Percentiles rank a stretch among this genome's conserved stretches.
Conservation (phyloP, 2,797 vertebrate genomes). For the Pristis pectinata region DNA sequence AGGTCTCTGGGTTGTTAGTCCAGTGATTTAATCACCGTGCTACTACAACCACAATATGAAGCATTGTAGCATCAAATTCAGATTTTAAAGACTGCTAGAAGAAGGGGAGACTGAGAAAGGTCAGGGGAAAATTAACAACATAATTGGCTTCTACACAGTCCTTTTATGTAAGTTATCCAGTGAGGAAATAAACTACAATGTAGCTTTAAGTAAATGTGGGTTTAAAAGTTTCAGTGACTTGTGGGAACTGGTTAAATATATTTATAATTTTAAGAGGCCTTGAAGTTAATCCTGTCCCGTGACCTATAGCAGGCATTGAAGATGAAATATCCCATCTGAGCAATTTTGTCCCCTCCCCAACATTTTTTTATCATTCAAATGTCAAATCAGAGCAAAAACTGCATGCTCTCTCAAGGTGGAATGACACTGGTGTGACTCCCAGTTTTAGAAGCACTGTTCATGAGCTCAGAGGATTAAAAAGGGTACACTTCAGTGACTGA, state of each 20-base stretch:
- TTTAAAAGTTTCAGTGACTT: constrained; percentile 15
- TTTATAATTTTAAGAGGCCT: constrained; percentile 26
- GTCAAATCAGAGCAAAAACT: constrained; percentile 24
- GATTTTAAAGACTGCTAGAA: not conserved
- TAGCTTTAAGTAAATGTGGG: not conserved
- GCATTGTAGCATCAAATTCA: not conserved
- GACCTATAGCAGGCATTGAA: constrained; percentile 25
- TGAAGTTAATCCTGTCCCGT: constrained; percentile 33
- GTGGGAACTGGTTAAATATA: constrained; percentile 28
- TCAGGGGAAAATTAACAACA: not conserved
- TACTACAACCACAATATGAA: too few species aligned
- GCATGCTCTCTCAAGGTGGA: constrained; percentile 12
- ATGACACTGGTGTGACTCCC: constrained; percentile 30
- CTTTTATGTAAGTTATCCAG: not conserved
- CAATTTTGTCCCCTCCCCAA: not conserved
- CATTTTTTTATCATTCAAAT: constrained; percentile 28
- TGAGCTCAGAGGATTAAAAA: constrained; percentile 36
- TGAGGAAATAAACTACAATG: not conserved
- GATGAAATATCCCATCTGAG: constrained; percentile 2
- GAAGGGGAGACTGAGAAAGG: not conserved
- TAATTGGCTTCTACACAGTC: not conserved
- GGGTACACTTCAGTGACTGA: constrained; percentile 34
- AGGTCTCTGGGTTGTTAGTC: too few species aligned
- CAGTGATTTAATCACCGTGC: too few species aligned
- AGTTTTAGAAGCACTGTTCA: constrained; percentile 17